phyloP scores from a whole-genome alignment of 37 sponge, comb jelly and placozoan genomes.

The Bolinopsis microptera region DNA sequence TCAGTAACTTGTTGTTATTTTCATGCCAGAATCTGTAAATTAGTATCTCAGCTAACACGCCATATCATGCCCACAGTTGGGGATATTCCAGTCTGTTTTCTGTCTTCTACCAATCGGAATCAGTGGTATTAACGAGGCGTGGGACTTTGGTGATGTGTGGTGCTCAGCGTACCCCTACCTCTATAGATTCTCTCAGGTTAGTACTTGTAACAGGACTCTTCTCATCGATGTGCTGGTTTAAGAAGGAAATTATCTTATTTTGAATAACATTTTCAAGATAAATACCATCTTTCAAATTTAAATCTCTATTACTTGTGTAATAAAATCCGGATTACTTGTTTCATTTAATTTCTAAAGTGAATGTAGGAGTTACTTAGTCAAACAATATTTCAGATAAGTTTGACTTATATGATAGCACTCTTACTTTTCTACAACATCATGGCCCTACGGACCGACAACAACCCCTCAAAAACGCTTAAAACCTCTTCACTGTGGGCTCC shows the following conservation, averaged over 20 bases:
- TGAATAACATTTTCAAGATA: no score
- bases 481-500: conserved; percentile 2
- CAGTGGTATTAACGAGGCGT: conserved; percentile 40
- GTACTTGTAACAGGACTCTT: no score
- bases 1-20: no score
- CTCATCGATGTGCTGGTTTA: not conserved
- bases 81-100: conserved; percentile 31
- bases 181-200: conserved; percentile 33
- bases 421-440: conserved; percentile 11
- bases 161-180: conserved; percentile 15
- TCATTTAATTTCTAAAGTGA: no score
- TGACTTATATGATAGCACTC: not conserved
- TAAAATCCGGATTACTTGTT: no score
- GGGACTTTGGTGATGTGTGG: not conserved
- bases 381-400: conserved; percentile 51
- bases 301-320: no score
- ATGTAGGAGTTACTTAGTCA: no score
- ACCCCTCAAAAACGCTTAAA: not conserved
- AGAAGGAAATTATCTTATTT: not conserved
- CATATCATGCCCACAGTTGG: conserved; percentile 25
- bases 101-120: conserved; percentile 35
- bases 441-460: not conserved
- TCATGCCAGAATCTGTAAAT: no score
- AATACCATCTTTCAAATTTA: no score
- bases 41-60: no score